Percentiles rank a stretch among this genome's conserved stretches.
Conservation (phyloP, 1,140 invertebrate genomes). For the Agrypnia vestita region DNA sequence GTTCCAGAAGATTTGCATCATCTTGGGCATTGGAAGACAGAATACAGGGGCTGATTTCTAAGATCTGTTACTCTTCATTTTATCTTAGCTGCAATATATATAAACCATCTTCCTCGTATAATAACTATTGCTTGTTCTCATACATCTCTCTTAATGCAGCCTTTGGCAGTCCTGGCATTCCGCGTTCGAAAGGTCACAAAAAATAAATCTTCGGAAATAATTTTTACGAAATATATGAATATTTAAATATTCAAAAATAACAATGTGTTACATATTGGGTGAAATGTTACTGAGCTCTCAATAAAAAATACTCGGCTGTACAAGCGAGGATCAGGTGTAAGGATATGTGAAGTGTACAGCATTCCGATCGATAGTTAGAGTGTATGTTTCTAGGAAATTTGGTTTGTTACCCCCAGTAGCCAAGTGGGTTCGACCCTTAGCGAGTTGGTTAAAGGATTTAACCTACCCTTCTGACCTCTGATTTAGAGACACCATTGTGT, state of each 20-base stretch:
- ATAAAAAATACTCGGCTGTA: slow-evolving; percentile 6
- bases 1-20: too few species aligned
- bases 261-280: neutral
- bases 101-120: too few species aligned
- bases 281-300: neutral
- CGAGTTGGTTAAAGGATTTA: slow-evolving; percentile 23
- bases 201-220: neutral
- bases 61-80: too few species aligned
- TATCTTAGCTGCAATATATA: too few species aligned
- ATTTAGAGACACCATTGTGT: neutral
- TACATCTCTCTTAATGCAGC: too few species aligned
- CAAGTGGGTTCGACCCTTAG: slow-evolving; percentile 23
- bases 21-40: too few species aligned
- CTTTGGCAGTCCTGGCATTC: too few species aligned
- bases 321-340: slow-evolving; percentile 20
- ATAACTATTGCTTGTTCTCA: too few species aligned
- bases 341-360: neutral
- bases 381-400: slow-evolving; percentile 21
- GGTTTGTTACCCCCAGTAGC: neutral
- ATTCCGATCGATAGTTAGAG: slow-evolving; percentile 1
- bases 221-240: neutral
- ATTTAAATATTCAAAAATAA: neutral
- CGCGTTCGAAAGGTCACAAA: too few species aligned
- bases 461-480: slow-evolving; percentile 11
- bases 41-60: too few species aligned